These are phyloP conservation scores for Lymantria dispar DNA, from an alignment of 2,888 invertebrate species.

Conservation along the genomic window DNA sequence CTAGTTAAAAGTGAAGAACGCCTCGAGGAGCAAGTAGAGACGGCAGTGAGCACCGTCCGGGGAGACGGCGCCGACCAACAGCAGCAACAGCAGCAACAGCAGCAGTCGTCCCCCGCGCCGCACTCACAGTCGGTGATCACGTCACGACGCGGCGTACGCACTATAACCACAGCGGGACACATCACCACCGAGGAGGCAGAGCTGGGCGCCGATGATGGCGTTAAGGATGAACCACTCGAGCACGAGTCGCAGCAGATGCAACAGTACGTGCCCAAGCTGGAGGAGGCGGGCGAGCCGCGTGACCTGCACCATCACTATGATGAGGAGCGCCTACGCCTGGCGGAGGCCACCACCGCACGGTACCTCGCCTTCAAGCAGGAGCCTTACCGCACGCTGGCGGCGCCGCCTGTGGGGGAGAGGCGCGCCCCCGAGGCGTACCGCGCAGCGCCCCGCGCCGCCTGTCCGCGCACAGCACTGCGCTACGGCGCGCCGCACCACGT, in stretches of 20 bases:
- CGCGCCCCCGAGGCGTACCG: slow-evolving; percentile 44
- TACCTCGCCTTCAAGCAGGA: slow-evolving; percentile 70
- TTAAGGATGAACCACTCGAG: slow-evolving; percentile 47
- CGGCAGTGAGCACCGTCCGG: slow-evolving; percentile 7
- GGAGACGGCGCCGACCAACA: slow-evolving; percentile 8
- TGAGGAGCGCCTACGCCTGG: slow-evolving; percentile 61
- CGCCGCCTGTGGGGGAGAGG: slow-evolving; percentile 39
- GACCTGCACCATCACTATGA: slow-evolving; percentile 52
- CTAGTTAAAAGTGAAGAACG: slow-evolving; percentile 67
- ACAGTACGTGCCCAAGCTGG: slow-evolving; percentile 52
- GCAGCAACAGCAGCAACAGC: slow-evolving; percentile 15
- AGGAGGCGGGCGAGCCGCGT: slow-evolving; percentile 39
- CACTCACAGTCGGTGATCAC: slow-evolving; percentile 80
- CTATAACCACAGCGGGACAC: slow-evolving; percentile 84
- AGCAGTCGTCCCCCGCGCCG: slow-evolving; percentile 43
- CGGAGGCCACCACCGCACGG: slow-evolving; percentile 63
- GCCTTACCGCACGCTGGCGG: slow-evolving; percentile 55
- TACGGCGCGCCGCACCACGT: slow-evolving; percentile 65
- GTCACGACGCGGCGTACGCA: slow-evolving; percentile 79
- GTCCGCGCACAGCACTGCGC: slow-evolving; percentile 55
- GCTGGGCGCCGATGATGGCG: slow-evolving; percentile 51
- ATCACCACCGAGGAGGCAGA: slow-evolving; percentile 65
- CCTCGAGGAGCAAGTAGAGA: slow-evolving; percentile 31
- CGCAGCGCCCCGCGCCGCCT: slow-evolving; percentile 39
- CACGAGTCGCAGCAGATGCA: slow-evolving; percentile 43